Percentiles rank a stretch among this genome's conserved stretches.
These are phyloP conservation scores for Pantelozetes paolii DNA, from an alignment of 2,888 invertebrate species.

Conservation along the genomic window DNA sequence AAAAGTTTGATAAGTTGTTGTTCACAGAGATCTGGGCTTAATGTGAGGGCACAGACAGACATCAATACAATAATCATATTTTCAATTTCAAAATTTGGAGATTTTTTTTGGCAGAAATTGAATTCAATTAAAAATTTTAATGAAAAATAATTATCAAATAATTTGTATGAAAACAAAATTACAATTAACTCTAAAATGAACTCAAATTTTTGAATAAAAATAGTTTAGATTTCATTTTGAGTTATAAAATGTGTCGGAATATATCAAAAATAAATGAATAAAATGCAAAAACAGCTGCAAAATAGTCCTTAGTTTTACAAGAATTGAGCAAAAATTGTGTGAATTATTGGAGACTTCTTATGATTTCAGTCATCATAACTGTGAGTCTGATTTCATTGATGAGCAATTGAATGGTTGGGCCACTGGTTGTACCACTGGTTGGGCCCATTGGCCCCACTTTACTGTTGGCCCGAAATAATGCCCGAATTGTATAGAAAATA, in stretches of 20 bases:
- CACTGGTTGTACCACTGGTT: too few species aligned
- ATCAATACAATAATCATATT: neutral
- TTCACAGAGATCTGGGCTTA: neutral
- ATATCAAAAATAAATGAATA: neutral
- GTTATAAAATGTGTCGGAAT: too few species aligned
- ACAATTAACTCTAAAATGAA: neutral
- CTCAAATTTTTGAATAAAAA: neutral
- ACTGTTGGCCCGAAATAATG: conserved; percentile 2
- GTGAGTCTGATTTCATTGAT: conserved; percentile 22
- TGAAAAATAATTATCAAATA: too few species aligned
- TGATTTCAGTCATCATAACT: conserved; percentile 33
- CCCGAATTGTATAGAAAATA: conserved; percentile 13
- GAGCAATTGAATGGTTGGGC: conserved; percentile 19
- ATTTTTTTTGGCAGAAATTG: too few species aligned
- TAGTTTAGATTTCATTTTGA: neutral
- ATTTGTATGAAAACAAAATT: neutral
- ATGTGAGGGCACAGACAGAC: neutral
- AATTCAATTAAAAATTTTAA: too few species aligned
- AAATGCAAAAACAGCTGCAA: conserved; percentile 19
- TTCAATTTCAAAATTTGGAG: too few species aligned
- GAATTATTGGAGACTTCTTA: conserved; percentile 31
- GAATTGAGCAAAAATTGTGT: neutral
- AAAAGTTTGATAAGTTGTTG: neutral
- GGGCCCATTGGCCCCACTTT: conserved; percentile 2
- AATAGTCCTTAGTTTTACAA: neutral